Conservation (phyloP, 2,888 invertebrate species). For the Nipponacmea schrenckii region DNA sequence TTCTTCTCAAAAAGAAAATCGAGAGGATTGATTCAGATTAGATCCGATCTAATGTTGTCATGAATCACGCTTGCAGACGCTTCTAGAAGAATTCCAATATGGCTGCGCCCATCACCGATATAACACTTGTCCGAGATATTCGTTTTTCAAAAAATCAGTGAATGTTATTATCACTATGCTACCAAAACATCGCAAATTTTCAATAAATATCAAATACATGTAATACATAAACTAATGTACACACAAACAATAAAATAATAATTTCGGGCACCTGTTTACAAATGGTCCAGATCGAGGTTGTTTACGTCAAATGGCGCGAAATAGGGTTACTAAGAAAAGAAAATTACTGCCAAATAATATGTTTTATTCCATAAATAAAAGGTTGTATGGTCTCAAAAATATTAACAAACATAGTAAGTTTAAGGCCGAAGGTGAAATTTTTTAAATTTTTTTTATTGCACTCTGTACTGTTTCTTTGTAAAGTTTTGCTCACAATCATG, state of each 20-base stretch:
- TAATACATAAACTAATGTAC: too few relatives aligned
- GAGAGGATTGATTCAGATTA: conserved; percentile 10
- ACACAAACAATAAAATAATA: background rate
- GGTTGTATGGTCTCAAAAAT: background rate
- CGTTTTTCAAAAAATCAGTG: background rate
- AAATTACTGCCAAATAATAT: background rate
- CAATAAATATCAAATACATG: too few relatives aligned
- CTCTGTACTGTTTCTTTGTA: background rate
- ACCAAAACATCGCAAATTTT: too few relatives aligned
- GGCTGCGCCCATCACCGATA: conserved; percentile 21
- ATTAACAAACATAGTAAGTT: background rate
- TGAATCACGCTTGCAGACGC: conserved; percentile 23
- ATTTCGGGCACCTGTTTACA: background rate
- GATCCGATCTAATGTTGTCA: background rate
- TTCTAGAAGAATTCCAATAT: conserved; percentile 31
- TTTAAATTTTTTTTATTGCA: background rate
- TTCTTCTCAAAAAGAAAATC: background rate
- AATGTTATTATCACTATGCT: too few relatives aligned
- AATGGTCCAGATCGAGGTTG: conserved; percentile 10
- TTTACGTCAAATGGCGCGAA: conserved; percentile 21
- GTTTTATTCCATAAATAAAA: background rate
- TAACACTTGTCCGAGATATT: background rate
- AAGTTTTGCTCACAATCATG: background rate
- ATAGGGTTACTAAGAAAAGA: background rate
- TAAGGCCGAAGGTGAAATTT: too few relatives aligned